Base-by-base conservation (phyloP, 2,888 invertebrate species). In the Lasioglossum leucozonium region DNA sequence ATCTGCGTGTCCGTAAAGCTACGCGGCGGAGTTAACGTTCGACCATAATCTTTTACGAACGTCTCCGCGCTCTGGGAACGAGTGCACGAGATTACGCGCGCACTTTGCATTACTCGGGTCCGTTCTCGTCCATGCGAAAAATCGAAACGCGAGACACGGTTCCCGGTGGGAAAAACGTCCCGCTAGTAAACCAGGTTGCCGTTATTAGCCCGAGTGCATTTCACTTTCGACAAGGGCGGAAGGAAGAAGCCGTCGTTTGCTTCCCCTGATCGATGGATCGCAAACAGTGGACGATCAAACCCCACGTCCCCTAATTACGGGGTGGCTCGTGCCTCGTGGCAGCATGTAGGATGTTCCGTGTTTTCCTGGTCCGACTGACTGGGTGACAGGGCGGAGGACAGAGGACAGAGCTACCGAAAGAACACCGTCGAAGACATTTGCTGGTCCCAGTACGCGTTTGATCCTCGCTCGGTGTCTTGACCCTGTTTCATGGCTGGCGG, bases 381-480 rank as follows among this genome's bases (percentile, higher is more conserved):
- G 4, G 55, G n/a, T n/a, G 4, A 30, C 30, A 30, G 30, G n/a
- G 55, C 11, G 0, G 30, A 6, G 16, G 30, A 6, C 13, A 6
- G 6, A 26, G 26, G 26, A 30, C 26, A 2, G 26, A 13, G 58
- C 26, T 30, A 26, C 8, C 62, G 62, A 18, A 62, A 30, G 62
- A 30, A 30, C 16, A 18, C 30, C 18, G 34, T 30, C 16, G 30
- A 30, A 62, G 62, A 62, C 16, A 30, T 62, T 62, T 30, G 62
- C 62, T 62, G 30, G 62, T 62, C 30, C 55, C 67, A 76, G 81
- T 79, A 75, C 69, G 62, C 62, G 79, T 77, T 73, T 80, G 87
- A 87, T 82, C 78, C 78, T 85, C 81, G 69, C 44, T 80, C 67
- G 69, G 76, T 80, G 82, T 88, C 88, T 88, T 85, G 88, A 82